phyloP scores from a whole-genome alignment of 2,113 vertebrate genomes.

The Chaetura pelagica region DNA sequence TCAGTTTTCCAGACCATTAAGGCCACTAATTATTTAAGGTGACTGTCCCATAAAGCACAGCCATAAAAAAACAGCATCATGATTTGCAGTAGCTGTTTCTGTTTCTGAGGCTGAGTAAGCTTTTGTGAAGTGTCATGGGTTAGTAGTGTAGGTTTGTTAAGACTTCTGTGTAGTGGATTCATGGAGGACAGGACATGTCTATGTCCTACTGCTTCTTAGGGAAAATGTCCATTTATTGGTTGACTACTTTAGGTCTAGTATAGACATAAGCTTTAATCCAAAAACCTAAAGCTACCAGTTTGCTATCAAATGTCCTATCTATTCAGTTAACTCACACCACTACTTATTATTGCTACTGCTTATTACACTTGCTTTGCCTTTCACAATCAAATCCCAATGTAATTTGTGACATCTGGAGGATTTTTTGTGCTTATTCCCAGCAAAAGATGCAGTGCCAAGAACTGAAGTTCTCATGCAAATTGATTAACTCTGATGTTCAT shows the following conservation, averaged over 20 bases:
- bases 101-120: neutral
- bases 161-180: neutral
- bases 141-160: neutral
- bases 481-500: neutral
- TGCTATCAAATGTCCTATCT: neutral
- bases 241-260: neutral
- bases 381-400: neutral
- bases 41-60: neutral
- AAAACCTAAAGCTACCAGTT: neutral
- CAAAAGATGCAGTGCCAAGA: neutral
- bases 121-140: neutral
- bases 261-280: neutral
- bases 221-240: neutral
- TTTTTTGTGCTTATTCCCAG: neutral
- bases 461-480: neutral
- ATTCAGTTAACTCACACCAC: neutral
- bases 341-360: neutral
- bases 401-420: neutral
- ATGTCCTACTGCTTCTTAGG: neutral
- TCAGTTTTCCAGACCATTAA: neutral
- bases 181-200: neutral
- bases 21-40: neutral
- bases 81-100: neutral
- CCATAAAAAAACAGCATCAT: neutral
- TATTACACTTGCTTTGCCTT: neutral